Base-by-base conservation (phyloP, 1,140 invertebrate species). In the Diabrotica virgifera region DNA sequence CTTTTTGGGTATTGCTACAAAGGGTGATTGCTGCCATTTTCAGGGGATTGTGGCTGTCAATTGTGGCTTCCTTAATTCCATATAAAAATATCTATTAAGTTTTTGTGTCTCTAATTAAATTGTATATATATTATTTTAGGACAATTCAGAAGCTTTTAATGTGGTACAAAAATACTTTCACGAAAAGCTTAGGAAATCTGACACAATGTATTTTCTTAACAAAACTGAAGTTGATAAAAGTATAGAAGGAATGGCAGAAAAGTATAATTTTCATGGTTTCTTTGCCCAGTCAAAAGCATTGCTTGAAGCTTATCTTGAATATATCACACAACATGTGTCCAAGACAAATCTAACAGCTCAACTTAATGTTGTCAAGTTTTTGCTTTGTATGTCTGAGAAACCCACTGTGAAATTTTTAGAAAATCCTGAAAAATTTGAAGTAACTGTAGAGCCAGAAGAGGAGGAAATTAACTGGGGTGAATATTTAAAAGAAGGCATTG, bases 261-360 rank as follows among this genome's bases (percentile, higher is more conserved):
- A 77, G 57, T 76, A 73, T 58, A 62, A 63, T 24, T 77, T 77
- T 56, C 76, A 78, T 65, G 75, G 75, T 0, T 77, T 78, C 52
- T 55, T 63, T 12, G 12, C 46, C 5, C 72, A 78, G 64, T 68
- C 75, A 5, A 62, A 68, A 36, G 68, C 74, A 10, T 65, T 79
- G 24, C 61, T 65, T 36, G 46, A 40, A 13, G 35, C 64, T n/a
- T 75, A 77, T 64, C 61, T 74, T 5, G 72, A 69, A n/a, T 77
- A 73, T 57, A 64, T 77, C 6, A 50, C 66, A n/a, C 52, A 57
- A 6, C 58, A 59, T 53, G 14, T 68, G 6, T 55, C 67, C 8
- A 63, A 77, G 59, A 37, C 69, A 38, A 66, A 73, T 46, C 40
- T 62, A 6, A 59, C 62, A 5, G 62, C 51, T 37, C 60, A 68